These are phyloP conservation scores for Lacanobia oleracea DNA, from an alignment of 2,888 invertebrate species.

Conservation along the genomic window DNA sequence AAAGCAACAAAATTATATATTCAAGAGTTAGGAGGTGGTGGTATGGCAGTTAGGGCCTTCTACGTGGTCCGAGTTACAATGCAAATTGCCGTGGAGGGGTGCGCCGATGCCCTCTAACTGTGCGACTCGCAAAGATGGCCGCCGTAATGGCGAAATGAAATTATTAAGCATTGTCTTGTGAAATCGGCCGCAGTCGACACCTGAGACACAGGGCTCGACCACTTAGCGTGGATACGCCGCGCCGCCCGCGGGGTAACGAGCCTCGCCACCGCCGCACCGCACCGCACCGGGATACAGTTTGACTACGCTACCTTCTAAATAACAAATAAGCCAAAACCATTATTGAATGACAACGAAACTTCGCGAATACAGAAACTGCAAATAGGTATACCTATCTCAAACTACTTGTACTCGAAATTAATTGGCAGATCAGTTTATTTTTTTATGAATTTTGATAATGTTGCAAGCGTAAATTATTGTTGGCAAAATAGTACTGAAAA, in stretches of 20 bases:
- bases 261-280: constrained; percentile 39
- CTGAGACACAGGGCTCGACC: constrained; percentile 83
- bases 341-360: constrained; percentile 22
- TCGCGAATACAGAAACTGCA: not conserved
- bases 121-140: constrained; percentile 90
- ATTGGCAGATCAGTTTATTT: constrained; percentile 35
- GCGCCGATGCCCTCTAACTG: constrained; percentile 90
- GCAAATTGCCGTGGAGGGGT: constrained; percentile 90
- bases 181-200: constrained; percentile 90
- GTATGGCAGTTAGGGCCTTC: constrained; percentile 88
- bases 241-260: constrained; percentile 51
- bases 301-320: constrained; percentile 40
- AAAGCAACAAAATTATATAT: constrained; percentile 91
- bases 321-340: constrained; percentile 21
- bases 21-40: constrained; percentile 90
- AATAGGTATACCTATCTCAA: constrained; percentile 1
- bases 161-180: constrained; percentile 91
- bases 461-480: constrained; percentile 51
- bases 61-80: constrained; percentile 91
- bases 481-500: constrained; percentile 60
- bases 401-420: constrained; percentile 7
- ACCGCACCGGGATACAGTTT: constrained; percentile 22
- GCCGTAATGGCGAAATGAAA: constrained; percentile 90
- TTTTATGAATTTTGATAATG: constrained; percentile 50
- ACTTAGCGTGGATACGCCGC: constrained; percentile 82